Base-by-base conservation (phyloP, 2,797 vertebrate genomes). In the Gephyroberyx darwinii region DNA sequence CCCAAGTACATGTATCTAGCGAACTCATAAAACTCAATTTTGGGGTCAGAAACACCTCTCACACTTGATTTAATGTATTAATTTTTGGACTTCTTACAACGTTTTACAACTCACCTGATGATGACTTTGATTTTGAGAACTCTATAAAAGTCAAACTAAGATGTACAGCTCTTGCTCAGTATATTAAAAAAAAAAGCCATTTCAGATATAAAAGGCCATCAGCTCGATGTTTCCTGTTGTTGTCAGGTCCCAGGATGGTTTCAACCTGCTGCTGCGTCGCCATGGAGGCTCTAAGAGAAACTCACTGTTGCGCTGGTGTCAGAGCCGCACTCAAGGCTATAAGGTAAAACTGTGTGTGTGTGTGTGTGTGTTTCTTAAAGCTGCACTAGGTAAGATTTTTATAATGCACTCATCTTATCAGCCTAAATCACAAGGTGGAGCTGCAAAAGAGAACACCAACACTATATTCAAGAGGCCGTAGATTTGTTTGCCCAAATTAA, bases 271-370 rank as follows among this genome's bases (percentile, higher is more conserved):
- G 75, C 83, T 95, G 73, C 93, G 94, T 69, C 94, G 93, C 58
- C 94, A 95, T 4, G 94, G 95, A 53, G 94, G 95, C 65, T 96
- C 95, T 0, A 96, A 95, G 69, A 91, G 95, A 60, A 95, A 95
- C 79, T 94, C 94, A 0, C 89, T 95, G 61, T 92, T 96, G 48
- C 93, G 92, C 74, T 96, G 95, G 95, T 94, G 94, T 85, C 94
- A 95, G 86, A 93, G 84, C 77, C 90, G 90, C 75, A 95, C 94
- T 5, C 91, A 92, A 33, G 94, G 95, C 63, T 95, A 96, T 86
- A 89, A 94, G 94, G 95, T 95, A 73, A 31, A 47, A 1, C 39
- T 41, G 39, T 9, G 9, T 41, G 39, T 10, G 39, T 41, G 37
- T 39, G 37, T 39, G 37, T 39, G 4, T 39, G 37, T 39, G 37